Conservation (phyloP, 2,888 invertebrate species). For the Pandemis heparana region DNA sequence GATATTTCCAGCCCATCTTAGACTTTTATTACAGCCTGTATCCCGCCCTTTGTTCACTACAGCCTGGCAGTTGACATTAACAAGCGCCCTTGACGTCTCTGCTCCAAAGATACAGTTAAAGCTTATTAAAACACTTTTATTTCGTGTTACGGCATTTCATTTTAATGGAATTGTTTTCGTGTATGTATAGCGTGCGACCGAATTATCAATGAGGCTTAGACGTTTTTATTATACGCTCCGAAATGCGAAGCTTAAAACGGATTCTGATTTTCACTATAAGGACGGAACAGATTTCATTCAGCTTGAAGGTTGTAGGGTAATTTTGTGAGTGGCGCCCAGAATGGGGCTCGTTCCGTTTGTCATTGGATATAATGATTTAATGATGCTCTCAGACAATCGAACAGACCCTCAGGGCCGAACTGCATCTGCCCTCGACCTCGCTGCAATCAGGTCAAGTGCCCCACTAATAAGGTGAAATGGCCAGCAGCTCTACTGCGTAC, state of each 20-base stretch:
- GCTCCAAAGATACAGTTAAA: slow-evolving; percentile 32
- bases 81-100: slow-evolving; percentile 25
- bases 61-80: slow-evolving; percentile 30
- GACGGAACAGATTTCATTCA: not conserved
- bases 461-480: slow-evolving; percentile 39
- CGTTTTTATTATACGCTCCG: slow-evolving; percentile 16
- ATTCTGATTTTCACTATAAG: not conserved
- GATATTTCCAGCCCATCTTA: slow-evolving; percentile 5
- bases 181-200: not conserved
- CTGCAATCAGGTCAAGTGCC: slow-evolving; percentile 42
- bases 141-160: slow-evolving; percentile 14
- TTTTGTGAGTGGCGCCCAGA: slow-evolving; percentile 27
- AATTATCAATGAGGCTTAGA: slow-evolving; percentile 11
- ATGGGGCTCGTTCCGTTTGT: slow-evolving; percentile 22
- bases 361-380: slow-evolving; percentile 17
- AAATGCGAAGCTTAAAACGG: not conserved
- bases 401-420: slow-evolving; percentile 16
- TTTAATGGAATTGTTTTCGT: slow-evolving; percentile 13
- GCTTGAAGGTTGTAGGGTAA: not conserved
- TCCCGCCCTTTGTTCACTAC: slow-evolving; percentile 1
- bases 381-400: slow-evolving; percentile 28
- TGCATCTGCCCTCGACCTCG: slow-evolving; percentile 35
- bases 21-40: slow-evolving; percentile 3
- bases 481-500: slow-evolving; percentile 14
- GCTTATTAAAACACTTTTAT: slow-evolving; percentile 16